Conservation (phyloP, 2,888 invertebrate species). For the Onchidella celtica region DNA sequence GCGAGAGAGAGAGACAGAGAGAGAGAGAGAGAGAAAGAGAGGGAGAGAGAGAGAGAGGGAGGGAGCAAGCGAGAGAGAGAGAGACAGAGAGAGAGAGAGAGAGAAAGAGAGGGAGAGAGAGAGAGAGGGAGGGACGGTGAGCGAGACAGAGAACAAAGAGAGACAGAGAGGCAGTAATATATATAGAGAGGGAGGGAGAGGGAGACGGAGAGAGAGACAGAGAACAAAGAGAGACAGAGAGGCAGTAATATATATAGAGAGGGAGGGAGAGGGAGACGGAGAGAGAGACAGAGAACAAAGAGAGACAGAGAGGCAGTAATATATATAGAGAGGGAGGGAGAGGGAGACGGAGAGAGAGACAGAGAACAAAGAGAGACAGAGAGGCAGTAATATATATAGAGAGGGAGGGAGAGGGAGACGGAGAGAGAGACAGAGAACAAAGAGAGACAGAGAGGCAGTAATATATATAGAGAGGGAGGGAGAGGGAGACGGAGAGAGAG, state of each 20-base stretch:
- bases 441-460: background rate
- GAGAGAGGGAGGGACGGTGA: background rate
- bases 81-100: background rate
- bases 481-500: constrained; percentile 25
- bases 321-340: background rate
- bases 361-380: background rate
- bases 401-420: background rate
- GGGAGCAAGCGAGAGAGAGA: too few species aligned
- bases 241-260: constrained; percentile 16
- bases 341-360: background rate
- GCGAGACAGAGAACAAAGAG: background rate
- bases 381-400: background rate
- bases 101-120: constrained; percentile 19
- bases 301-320: background rate
- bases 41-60: background rate
- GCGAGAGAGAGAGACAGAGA: constrained; percentile 16
- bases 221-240: background rate
- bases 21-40: background rate
- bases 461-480: constrained; percentile 27
- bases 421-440: background rate
- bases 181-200: background rate
- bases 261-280: constrained; percentile 15
- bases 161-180: background rate
- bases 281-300: background rate
- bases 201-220: background rate